Evolutionary conservation across 2,888 invertebrate genomes (phyloP).

Genomic region (Pristionchus entomophagus): DNA sequence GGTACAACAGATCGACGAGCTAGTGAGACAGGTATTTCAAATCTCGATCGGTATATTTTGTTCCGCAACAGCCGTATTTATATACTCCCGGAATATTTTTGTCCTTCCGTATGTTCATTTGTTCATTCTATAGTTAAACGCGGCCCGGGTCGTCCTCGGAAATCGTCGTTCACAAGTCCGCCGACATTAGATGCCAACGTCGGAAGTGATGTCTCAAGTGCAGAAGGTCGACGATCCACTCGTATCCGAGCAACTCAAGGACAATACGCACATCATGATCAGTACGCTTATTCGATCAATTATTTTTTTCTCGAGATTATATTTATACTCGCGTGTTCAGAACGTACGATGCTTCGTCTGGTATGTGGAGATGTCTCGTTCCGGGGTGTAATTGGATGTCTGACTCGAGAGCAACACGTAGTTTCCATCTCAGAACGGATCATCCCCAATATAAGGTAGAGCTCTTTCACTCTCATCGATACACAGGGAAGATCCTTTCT

Average conservation of each 20-base stretch:
- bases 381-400: conserved; percentile 43
- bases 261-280: not conserved
- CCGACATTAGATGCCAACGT: not conserved
- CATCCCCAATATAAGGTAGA: conserved; percentile 50
- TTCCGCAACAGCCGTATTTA: not conserved
- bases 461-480: not conserved
- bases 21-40: conserved; percentile 32
- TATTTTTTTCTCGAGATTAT: not conserved
- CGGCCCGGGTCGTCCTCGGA: conserved; percentile 42
- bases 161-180: not conserved
- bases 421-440: conserved; percentile 50
- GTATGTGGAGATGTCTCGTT: conserved; percentile 22
- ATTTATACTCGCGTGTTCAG: not conserved
- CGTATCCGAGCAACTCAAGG: not conserved
- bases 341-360: conserved; percentile 4
- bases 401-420: conserved; percentile 50
- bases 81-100: conserved; percentile 30
- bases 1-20: not conserved
- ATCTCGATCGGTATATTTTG: not conserved
- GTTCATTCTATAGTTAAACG: not conserved
- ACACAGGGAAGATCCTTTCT: not conserved
- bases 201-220: not conserved
- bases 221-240: conserved; percentile 15
- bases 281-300: not conserved
- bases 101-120: not conserved